Evolutionary conservation across 2,113 vertebrate genomes (phyloP).

Genomic region (Chrysochloris asiatica): DNA sequence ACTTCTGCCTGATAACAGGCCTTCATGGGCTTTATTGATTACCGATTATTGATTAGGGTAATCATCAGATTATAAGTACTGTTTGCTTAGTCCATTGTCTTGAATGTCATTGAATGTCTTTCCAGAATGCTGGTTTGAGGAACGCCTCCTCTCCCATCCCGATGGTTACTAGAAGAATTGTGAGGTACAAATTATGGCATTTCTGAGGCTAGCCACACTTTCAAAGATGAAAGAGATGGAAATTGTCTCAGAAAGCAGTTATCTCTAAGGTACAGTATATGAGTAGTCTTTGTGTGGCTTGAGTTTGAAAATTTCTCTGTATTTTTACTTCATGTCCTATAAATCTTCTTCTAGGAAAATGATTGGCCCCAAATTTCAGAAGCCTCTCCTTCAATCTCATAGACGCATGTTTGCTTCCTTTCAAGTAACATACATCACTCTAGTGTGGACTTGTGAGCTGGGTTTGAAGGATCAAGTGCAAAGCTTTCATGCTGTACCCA

Average conservation of each 20-base stretch:
- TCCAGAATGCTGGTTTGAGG: background rate
- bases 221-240: background rate
- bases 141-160: background rate
- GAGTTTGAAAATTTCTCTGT: background rate
- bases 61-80: conserved; percentile 27
- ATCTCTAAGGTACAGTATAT: too few relatives aligned
- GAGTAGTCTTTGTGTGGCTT: background rate
- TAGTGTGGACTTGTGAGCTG: background rate
- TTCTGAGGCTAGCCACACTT: background rate
- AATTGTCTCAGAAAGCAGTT: background rate
- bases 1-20: too few relatives aligned
- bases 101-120: conserved; percentile 24
- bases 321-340: background rate
- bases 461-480: background rate
- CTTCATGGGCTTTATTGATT: conserved; percentile 38
- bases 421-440: background rate
- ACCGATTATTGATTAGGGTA: background rate
- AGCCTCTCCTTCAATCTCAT: background rate
- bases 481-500: background rate
- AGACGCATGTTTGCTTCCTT: background rate
- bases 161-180: background rate
- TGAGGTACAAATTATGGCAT: background rate
- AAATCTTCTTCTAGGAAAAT: background rate
- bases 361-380: background rate
- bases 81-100: background rate